Evolutionary conservation across 2,113 vertebrate genomes (phyloP), one percentile per base, ranked within the genome.

Genomic region (Entomyzon cyanotis): DNA sequence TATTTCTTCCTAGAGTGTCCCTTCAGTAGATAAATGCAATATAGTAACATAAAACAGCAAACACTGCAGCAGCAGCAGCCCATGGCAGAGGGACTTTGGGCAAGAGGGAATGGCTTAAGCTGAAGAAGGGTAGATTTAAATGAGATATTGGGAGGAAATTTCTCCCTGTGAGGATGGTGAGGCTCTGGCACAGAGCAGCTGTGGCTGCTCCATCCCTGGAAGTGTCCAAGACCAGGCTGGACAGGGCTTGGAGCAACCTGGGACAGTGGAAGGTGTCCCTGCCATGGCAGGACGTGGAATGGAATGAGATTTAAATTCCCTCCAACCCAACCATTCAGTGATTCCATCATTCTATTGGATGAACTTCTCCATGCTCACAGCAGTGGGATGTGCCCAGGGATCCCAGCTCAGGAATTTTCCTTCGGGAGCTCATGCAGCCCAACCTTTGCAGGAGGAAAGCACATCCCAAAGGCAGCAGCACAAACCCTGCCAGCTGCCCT

Each of bases 111-210:
- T 10, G 24, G 20, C 41, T 47, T 53, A 35, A 49, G 17, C 17
- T 69, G 20, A 37, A 90, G 56, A 55, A 55, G 31, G 21, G 41
- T 13, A 35, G 8, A 37, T 62, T 41, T 69, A 55, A 21, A 42
- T 49, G 25, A 42, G 56, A 37, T 56, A 23, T 3, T 35, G 41
- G 21, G 55, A 69, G 27, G 41, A 41, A 35, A 63, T 56, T 55
- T 11, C 7, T 62, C 11, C 3, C 30, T 42, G 11, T 11, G 41
- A 19, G 2, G 17, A 18, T 41, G 30, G 3, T 0, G 2, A 76
- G 41, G 30, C 47, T 19, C 12, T 27, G 47, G 8, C 24, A 27
- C 25, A 55, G 8, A 55, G 78, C 2, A 69, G 25, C n/a, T 76
- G 25, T 8, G 31, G 55, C 47, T 76, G 49, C 12, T 8, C 5